Evolutionary conservation across 1,140 invertebrate genomes (phyloP).

Genomic region (Macrosteles quadrilineatus): DNA sequence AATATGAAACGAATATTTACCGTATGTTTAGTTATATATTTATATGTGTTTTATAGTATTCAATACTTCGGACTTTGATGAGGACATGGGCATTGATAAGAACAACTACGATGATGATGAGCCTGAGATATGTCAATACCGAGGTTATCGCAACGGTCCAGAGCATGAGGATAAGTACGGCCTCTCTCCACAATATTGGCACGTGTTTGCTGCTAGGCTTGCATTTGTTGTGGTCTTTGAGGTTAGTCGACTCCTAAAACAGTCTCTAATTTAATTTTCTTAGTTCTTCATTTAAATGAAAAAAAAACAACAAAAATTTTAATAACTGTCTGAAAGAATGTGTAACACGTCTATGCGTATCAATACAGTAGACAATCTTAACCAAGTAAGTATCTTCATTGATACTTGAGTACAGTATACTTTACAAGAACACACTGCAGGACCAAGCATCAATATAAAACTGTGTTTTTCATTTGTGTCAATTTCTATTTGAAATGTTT

Average conservation of each 20-base stretch:
- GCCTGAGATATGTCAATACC: slow-evolving; percentile 74
- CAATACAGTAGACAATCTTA: too few relatives aligned
- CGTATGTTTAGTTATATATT: neutral
- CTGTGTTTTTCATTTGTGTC: too few relatives aligned
- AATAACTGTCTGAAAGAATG: too few relatives aligned
- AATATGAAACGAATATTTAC: neutral
- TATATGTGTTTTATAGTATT: slow-evolving; percentile 58
- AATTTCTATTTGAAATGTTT: too few relatives aligned
- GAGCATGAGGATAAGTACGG: slow-evolving; percentile 68
- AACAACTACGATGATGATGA: slow-evolving; percentile 57
- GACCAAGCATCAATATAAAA: too few relatives aligned
- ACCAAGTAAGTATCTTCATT: too few relatives aligned
- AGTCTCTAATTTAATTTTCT: too few relatives aligned
- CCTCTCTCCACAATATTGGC: slow-evolving; percentile 87
- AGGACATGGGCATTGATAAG: slow-evolving; percentile 65
- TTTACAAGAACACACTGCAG: too few relatives aligned
- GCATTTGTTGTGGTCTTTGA: slow-evolving; percentile 94
- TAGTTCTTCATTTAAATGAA: too few relatives aligned
- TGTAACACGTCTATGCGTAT: too few relatives aligned
- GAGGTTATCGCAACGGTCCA: slow-evolving; percentile 84
- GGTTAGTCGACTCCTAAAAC: slow-evolving; percentile 65
- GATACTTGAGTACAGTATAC: too few relatives aligned
- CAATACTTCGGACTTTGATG: slow-evolving; percentile 76
- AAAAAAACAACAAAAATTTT: too few relatives aligned
- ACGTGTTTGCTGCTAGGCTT: slow-evolving; percentile 88